phyloP scores from a whole-genome alignment of 2,797 vertebrate genomes.

The Hirundo rustica region DNA sequence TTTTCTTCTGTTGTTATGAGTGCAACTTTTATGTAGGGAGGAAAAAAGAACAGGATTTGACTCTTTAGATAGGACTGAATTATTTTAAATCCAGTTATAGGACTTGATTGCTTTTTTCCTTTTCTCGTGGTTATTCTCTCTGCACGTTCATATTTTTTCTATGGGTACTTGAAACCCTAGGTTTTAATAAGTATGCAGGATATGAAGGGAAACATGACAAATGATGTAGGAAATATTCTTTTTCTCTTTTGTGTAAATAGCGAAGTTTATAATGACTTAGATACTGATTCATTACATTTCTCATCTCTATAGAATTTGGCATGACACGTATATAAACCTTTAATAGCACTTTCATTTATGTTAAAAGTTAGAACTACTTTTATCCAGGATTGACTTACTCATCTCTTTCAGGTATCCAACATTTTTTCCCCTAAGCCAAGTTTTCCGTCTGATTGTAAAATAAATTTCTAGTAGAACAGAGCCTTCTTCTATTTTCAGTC shows the following conservation, averaged over 20 bases:
- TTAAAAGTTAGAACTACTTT: constrained; percentile 26
- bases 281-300: not conserved
- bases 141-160: constrained; percentile 57
- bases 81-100: constrained; percentile 3
- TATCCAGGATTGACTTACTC: not conserved
- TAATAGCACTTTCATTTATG: not conserved
- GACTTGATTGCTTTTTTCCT: not conserved
- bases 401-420: not conserved
- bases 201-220: not conserved
- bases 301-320: constrained; percentile 23
- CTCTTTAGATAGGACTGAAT: not conserved
- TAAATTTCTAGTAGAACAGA: constrained; percentile 48
- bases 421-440: not conserved
- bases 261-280: constrained; percentile 31
- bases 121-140: constrained; percentile 12
- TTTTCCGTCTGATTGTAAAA: constrained; percentile 24
- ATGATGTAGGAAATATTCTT: not conserved
- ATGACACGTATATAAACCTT: not conserved
- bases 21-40: not conserved
- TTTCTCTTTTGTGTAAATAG: constrained; percentile 51
- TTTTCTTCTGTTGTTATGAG: constrained; percentile 14
- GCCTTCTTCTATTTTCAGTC: constrained; percentile 22
- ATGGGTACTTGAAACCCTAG: constrained; percentile 32
- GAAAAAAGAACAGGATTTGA: not conserved
- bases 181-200: constrained; percentile 19